These are phyloP conservation scores for Stramonita haemastoma DNA, from an alignment of 2,888 invertebrate species.

Conservation along the genomic window DNA sequence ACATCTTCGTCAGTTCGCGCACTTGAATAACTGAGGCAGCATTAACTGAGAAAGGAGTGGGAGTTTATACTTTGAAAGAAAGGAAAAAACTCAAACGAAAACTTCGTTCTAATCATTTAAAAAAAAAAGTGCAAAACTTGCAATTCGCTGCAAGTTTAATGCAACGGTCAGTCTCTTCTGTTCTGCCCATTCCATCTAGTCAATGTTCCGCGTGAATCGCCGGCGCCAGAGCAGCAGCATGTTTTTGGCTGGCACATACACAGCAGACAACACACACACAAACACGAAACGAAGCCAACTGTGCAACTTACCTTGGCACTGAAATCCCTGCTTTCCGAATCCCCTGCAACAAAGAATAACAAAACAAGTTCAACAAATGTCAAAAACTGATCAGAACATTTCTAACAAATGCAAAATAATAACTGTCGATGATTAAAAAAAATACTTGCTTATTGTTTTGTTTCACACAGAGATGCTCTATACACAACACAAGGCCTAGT, in stretches of 20 bases:
- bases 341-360: slow-evolving; percentile 86
- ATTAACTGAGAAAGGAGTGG: too few species aligned
- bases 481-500: neutral
- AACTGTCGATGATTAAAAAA: neutral
- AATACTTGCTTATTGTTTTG: neutral
- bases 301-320: slow-evolving; percentile 94
- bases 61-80: too few species aligned
- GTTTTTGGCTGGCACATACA: neutral
- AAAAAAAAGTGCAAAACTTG: too few species aligned
- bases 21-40: too few species aligned
- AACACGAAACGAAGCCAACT: neutral
- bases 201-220: too few species aligned
- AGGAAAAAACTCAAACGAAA: too few species aligned
- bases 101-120: too few species aligned
- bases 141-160: too few species aligned
- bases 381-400: neutral
- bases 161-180: too few species aligned
- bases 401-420: neutral
- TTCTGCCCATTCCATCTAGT: too few species aligned
- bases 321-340: slow-evolving; percentile 99
- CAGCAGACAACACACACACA: neutral
- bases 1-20: too few species aligned
- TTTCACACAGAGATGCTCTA: neutral
- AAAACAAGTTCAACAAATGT: slow-evolving; percentile 62
- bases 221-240: too few species aligned